Base-by-base conservation (phyloP, 2,113 vertebrate species). In the Paraplagusia blochii region DNA sequence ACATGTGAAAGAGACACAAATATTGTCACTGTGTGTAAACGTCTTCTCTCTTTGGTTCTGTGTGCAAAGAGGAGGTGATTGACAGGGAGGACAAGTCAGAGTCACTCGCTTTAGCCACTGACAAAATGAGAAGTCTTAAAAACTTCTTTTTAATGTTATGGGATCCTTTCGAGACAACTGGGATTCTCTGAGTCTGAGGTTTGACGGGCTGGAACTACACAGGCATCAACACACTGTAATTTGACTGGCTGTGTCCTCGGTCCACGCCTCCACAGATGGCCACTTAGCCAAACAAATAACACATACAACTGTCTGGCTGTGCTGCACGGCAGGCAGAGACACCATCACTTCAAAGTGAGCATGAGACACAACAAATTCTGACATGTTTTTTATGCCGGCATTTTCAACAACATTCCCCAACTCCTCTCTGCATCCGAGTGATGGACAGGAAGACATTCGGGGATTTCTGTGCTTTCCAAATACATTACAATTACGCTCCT, bases 251-350 rank as follows among this genome's bases (percentile, higher is more conserved):
- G 64, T 46, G 46, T 64, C 40, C 64, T 65, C 38, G 0, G 53
- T 35, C 73, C 33, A 13, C 49, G 54, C 57, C 53, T 58, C 39
- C 44, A 48, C 33, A 72, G 72, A 84, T 48, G 62, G 50, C 64
- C 69, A 74, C 73, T 58, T 48, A 74, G 57, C 50, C 53, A 76
- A 81, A 82, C 81, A 85, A 85, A 85, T 55, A 71, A 74, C 75
- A 62, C 57, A 65, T 79, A 29, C 6, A 78, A 82, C 76, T 75
- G 76, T 59, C 42, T 8, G 54, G 18, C 66, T 56, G 66, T 22
- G 49, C 53, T 44, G 44, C 60, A 66, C 66, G 66, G 42, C 54
- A 38, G 42, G 61, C 54, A 67, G 19, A 55, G 49, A 64, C 69
- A 13, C 13, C 16, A 11, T 1, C 1, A 55, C 70, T 82, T 86